Base-by-base conservation (phyloP, 35 echinoderm and acorn worm genomes). In the Patiria miniata region DNA sequence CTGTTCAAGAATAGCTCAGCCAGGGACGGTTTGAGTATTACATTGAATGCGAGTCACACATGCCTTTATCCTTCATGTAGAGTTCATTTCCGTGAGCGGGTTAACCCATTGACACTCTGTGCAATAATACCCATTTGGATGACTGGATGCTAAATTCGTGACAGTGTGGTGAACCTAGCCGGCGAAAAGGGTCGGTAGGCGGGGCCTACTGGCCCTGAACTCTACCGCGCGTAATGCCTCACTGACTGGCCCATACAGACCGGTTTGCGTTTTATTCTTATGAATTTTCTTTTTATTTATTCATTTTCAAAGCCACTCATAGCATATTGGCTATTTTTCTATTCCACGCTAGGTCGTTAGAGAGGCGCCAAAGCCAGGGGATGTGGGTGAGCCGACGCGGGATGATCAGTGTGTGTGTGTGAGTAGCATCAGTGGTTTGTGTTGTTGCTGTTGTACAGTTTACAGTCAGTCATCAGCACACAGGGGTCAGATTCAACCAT, bases 261-360 rank as follows among this genome's bases (percentile, higher is more conserved):
- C 29, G 26, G 14, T 26, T 73, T 34, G 28, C 19, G 2, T 73
- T 73, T 34, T 26, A 3, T 68, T 33, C 26, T 22, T 68, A n/a
- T 68, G n/a, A 1, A 5, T 73, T 73, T 73, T 73, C 29, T 73
- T 61, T 30, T 61, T 61, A 21, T 61, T 61, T 73, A 26, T 32
- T 73, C 42, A 73, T 73, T 73, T 73, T 23, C 29, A 34, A 28
- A 73, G 65, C 65, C 65, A 73, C 65, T 73, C 65, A 73, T 73
- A 73, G 29, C 65, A 34, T 73, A 30, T 1, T 7, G 65, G 65
- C 21, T 73, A 73, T 73, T 73, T n/a, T 47, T 73, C 65, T 73
- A 30, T 73, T 73, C 26, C 34, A 73, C 8, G 65, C 23, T 34
- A 73, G 65, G 65, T 73, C 65, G 65, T 73, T 73, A 73, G 65